Evolutionary conservation across 2,888 invertebrate species (phyloP).

Genomic region (Nezara viridula): DNA sequence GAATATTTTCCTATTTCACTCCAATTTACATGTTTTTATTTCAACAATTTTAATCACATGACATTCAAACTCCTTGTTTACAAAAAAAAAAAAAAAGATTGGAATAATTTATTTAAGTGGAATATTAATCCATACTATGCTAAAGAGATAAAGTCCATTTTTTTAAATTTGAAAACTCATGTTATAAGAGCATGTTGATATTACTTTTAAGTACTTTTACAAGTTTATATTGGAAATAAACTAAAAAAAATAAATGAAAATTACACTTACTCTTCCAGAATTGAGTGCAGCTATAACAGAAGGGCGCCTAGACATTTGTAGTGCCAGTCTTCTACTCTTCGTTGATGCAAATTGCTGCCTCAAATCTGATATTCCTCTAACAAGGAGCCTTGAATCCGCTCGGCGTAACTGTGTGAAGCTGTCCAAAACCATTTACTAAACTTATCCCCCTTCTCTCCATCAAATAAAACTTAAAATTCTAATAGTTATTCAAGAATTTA

Average conservation of each 20-base stretch:
- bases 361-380: slow-evolving; percentile 52
- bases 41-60: no score
- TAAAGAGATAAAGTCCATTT: no score
- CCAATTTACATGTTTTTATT: no score
- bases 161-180: no score
- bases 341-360: slow-evolving; percentile 66
- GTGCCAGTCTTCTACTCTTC: slow-evolving; percentile 70
- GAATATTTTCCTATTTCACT: no score
- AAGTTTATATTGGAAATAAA: no score
- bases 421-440: slow-evolving; percentile 59
- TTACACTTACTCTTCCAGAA: slow-evolving; percentile 67
- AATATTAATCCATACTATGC: no score
- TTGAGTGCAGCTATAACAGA: slow-evolving; percentile 69
- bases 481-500: slow-evolving; percentile 50
- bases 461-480: slow-evolving; percentile 48
- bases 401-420: slow-evolving; percentile 62
- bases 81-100: no score
- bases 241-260: not conserved
- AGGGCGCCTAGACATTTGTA: slow-evolving; percentile 72
- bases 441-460: slow-evolving; percentile 57
- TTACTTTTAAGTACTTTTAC: no score
- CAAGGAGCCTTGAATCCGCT: slow-evolving; percentile 52
- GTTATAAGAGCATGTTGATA: no score
- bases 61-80: no score
- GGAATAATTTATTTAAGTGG: no score